Evolutionary conservation across 2,113 vertebrate species (phyloP).

Genomic region (Rhynchomys soricoides): DNA sequence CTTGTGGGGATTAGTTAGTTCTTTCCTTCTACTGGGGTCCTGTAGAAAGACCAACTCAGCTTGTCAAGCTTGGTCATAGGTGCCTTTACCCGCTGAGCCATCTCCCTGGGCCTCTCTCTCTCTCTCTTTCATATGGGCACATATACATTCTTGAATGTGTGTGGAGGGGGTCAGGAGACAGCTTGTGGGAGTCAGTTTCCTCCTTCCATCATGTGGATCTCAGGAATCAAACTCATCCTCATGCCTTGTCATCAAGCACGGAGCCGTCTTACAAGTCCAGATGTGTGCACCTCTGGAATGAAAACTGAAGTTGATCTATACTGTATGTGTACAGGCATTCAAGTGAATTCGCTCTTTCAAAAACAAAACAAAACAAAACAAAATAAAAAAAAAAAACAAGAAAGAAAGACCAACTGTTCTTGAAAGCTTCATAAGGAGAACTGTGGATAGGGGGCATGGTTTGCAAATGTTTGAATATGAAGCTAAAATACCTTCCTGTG

Average conservation of each 20-base stretch:
- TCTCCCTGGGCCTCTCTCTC: neutral
- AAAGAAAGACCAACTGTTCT: neutral
- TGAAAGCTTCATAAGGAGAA: neutral
- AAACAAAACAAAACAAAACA: neutral
- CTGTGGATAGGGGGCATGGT: neutral
- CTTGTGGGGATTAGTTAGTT: neutral
- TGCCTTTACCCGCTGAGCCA: neutral
- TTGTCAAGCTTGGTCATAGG: neutral
- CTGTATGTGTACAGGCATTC: neutral
- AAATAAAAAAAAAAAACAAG: too few species aligned
- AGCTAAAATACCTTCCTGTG: neutral
- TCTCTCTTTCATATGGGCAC: neutral
- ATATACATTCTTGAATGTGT: neutral
- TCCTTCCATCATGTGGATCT: neutral
- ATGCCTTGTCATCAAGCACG: neutral
- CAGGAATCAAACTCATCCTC: neutral
- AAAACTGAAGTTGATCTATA: neutral
- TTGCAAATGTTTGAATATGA: neutral
- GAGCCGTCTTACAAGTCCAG: neutral
- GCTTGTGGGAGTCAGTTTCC: neutral
- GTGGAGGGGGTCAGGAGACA: neutral
- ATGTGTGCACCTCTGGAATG: neutral
- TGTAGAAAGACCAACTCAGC: neutral
- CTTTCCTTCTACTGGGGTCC: neutral
- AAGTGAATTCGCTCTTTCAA: constrained; percentile 22